These are phyloP conservation scores for Botia kubotai DNA, from an alignment of 2,797 vertebrate genomes.

Conservation along the genomic window DNA sequence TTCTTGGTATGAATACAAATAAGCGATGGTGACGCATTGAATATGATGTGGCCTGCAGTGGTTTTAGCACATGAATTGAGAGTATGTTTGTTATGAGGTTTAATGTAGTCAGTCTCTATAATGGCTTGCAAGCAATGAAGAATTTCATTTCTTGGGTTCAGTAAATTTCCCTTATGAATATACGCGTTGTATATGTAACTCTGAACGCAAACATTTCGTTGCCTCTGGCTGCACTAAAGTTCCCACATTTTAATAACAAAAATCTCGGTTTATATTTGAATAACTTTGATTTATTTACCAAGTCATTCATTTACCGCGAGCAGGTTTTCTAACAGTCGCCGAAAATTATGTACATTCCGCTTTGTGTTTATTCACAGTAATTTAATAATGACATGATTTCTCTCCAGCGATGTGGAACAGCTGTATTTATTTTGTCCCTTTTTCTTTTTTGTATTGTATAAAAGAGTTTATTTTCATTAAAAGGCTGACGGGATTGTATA, in stretches of 20 bases:
- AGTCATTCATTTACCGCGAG: background rate
- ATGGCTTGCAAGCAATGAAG: constrained; percentile 13
- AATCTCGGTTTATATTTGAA: background rate
- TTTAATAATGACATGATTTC: constrained; percentile 13
- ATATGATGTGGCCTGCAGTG: background rate
- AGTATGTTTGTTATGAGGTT: constrained; percentile 28
- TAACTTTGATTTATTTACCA: constrained; percentile 5
- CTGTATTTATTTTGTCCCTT: constrained; percentile 55
- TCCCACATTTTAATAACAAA: background rate
- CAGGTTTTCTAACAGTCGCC: constrained; percentile 4
- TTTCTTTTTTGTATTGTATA: constrained; percentile 57
- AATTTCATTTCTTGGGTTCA: background rate
- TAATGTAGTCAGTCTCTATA: background rate
- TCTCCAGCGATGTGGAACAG: constrained; percentile 11
- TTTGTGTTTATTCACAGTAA: constrained; percentile 39
- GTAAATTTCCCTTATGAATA: constrained; percentile 8
- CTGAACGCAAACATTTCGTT: constrained; percentile 20
- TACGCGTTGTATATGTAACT: constrained; percentile 28
- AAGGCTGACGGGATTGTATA: constrained; percentile 38
- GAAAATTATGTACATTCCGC: constrained; percentile 56
- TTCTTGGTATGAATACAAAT: background rate
- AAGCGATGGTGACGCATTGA: background rate
- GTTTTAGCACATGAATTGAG: background rate
- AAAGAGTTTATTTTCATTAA: constrained; percentile 62
- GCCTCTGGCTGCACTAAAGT: constrained; percentile 4